Base-by-base conservation (phyloP, 2,888 invertebrate genomes). In the Nephrocerus scutellatus region DNA sequence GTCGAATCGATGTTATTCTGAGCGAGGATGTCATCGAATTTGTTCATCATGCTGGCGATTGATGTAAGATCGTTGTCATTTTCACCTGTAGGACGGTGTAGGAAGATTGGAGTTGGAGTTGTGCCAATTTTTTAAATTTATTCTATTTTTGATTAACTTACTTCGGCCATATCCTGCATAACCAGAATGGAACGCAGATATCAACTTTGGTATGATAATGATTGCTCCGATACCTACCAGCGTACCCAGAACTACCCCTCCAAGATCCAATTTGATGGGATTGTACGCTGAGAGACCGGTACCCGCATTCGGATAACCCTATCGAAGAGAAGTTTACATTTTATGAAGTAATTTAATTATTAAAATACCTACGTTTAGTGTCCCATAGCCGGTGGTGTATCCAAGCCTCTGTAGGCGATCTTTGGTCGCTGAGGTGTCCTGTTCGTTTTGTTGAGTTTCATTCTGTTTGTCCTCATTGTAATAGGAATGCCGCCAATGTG, bases 151-250 rank as follows among this genome's bases (percentile, higher is more conserved):
- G n/a, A n/a, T n/a, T n/a, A n/a, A 43, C 51, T 46, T 51, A 74
- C 76, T 76, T 67, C 85, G 82, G 63, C 84, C 74, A 23, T 81
- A 84, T 21, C 63, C 59, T 12, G 55, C 50, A 25, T 80, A 80
- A 5, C 77, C 73, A 29, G 80, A 78, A 1, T 81, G 78, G 40
- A 88, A 74, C 0, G 82, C 74, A 43, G 82, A 76, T 3, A 87
- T 74, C 25, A 88, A 63, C 65, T 88, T 88, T 1, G 88, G 88
- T 31, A 87, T 73, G 3, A 88, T 76, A 13, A 88, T 71, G 41
- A 88, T 79, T 2, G 85, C 84, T 10, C 87, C 87, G 33, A 88
- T 77, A 1, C 88, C 88, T 30, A 88, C 73, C 3, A 87, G 73
- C 3, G 86, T 84, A 1, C 88, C 88, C 16, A 88, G 68, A 6